A percentile compares a stretch with the other conserved stretches of the same genome.
Conservation (phyloP, 2,797 vertebrate genomes). For the Microctenopoma steveboyesi region DNA sequence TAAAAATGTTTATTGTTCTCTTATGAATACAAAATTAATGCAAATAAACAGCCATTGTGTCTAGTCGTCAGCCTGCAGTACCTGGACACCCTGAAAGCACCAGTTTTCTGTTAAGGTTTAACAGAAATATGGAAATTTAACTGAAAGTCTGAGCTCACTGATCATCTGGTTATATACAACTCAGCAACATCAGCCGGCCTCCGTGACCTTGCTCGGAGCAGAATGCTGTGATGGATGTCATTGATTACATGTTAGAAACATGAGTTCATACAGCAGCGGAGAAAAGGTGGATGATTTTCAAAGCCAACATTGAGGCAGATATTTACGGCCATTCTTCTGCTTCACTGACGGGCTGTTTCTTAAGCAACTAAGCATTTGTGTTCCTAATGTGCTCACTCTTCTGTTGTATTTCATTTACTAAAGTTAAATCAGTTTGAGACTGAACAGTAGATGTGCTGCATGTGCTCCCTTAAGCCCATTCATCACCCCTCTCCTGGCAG, state of each 20-base stretch:
- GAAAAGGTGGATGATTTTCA: constrained; percentile 41
- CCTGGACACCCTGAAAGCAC: neutral
- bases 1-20: neutral
- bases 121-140: constrained; percentile 15
- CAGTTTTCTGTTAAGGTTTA: no score
- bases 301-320: constrained; percentile 1
- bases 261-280: constrained; percentile 32
- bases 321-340: constrained; percentile 5
- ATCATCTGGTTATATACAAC: constrained; percentile 20
- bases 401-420: constrained; percentile 10
- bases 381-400: constrained; percentile 24
- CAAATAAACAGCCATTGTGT: neutral
- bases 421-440: constrained; percentile 8
- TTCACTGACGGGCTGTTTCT: neutral
- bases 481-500: constrained; percentile 34
- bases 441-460: neutral
- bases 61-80: constrained; percentile 1
- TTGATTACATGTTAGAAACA: constrained; percentile 76
- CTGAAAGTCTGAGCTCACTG: constrained; percentile 21
- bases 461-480: constrained; percentile 24
- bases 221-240: constrained; percentile 48
- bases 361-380: constrained; percentile 1
- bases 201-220: constrained; percentile 13
- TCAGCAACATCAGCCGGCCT: constrained; percentile 5
- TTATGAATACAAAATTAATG: neutral